Evolutionary conservation across 2,113 vertebrate genomes (phyloP), one percentile per base, ranked within the genome.

Genomic region (Verasper variegatus): DNA sequence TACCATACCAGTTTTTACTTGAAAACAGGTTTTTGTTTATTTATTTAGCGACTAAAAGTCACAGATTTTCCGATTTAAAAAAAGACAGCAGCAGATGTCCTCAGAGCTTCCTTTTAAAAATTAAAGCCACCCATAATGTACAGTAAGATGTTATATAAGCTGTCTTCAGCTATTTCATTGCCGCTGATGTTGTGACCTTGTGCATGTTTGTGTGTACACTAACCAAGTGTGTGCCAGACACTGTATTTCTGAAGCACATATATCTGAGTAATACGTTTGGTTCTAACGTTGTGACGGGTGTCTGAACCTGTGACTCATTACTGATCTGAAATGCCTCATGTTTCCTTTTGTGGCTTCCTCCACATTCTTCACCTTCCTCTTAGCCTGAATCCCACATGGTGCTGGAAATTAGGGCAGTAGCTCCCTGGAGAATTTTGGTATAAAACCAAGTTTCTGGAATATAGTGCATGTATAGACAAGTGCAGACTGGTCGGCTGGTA

Each of bases 361-460:
- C 78, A 73, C 81, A 82, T 87, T 79, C 56, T 78, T 91, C 90
- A 92, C 90, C 80, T 92, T 86, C 84, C 77, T 89, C 86, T 91
- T 89, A 89, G 85, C 79, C 84, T 66, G 65, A 80, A 86, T 93
- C 89, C 89, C 90, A 85, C 74, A 85, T 88, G 88, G 81, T 90
- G 68, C 54, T 85, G 64, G 74, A 91, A 93, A 93, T 93, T 91
- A 91, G 92, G 92, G 73, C 93, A 93, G 56, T 42, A 2, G 59
- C 74, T 91, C 92, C 89, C 91, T 61, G 75, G 89, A 82, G 87
- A 84, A 45, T 74, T 80, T 80, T 61, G 62, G 78, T 85, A 90
- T 86, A 87, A 92, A 92, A 90, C 80, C 89, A 87, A 90, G 86
- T 89, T 90, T 88, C 87, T 87, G 78, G 72, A 83, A 85, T 79